Evolutionary conservation across 2,888 invertebrate species (phyloP).

Genomic region (Leistus spinibarbis): DNA sequence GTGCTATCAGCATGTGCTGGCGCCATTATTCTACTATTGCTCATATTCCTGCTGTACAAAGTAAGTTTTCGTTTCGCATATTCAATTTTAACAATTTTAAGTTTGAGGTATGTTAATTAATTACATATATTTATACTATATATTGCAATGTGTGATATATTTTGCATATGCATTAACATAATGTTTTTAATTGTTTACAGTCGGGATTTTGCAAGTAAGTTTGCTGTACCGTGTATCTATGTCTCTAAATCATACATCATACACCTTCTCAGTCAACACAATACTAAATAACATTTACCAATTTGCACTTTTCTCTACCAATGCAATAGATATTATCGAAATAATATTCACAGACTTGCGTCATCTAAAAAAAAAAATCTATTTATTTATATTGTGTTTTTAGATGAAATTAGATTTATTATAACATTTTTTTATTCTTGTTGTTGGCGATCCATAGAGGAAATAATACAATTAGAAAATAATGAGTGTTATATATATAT

Average conservation of each 20-base stretch:
- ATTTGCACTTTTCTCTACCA: too few relatives aligned
- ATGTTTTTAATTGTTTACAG: background rate
- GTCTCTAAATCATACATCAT: background rate
- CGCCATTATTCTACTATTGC: slow-evolving; percentile 75
- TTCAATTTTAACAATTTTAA: background rate
- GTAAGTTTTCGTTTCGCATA: slow-evolving; percentile 58
- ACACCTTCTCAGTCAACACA: background rate
- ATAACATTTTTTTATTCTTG: too few relatives aligned
- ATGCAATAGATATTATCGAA: too few relatives aligned
- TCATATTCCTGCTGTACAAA: slow-evolving; percentile 82
- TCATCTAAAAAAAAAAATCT: too few relatives aligned
- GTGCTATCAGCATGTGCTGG: slow-evolving; percentile 84
- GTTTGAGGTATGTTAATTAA: background rate
- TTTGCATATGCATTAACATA: background rate
- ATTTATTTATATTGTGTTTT: too few relatives aligned
- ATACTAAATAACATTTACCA: too few relatives aligned
- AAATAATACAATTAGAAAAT: too few relatives aligned
- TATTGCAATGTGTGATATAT: background rate
- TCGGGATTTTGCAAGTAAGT: slow-evolving; percentile 13
- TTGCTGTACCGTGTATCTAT: background rate
- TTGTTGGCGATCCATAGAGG: too few relatives aligned
- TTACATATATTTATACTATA: background rate
- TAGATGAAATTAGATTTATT: too few relatives aligned
- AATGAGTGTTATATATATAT: too few relatives aligned
- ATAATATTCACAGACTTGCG: too few relatives aligned